phyloP scores from a whole-genome alignment of 2,797 vertebrate genomes.

The Pseudochirops corinnae region DNA sequence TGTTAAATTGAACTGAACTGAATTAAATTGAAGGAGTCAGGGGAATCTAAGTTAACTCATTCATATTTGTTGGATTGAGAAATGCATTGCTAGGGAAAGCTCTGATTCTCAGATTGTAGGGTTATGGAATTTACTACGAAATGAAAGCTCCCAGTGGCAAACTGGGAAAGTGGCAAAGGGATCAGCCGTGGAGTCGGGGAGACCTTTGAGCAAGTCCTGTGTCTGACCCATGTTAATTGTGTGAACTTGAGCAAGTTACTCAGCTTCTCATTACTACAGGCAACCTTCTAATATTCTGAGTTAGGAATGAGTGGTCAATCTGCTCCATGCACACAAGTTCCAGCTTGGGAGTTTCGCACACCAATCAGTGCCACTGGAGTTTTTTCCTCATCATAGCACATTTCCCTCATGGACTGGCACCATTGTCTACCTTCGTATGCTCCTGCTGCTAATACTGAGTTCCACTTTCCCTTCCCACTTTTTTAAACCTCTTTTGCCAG shows the following conservation, averaged over 20 bases:
- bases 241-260: background rate
- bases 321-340: background rate
- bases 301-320: background rate
- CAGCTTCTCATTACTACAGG: background rate
- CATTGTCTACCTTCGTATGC: background rate
- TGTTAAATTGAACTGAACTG: background rate
- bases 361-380: background rate
- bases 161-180: background rate
- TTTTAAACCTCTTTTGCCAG: background rate
- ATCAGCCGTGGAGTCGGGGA: background rate
- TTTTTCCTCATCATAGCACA: background rate
- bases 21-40: background rate
- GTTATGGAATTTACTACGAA: background rate
- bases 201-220: background rate
- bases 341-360: background rate
- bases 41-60: background rate
- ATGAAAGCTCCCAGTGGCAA: background rate
- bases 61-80: background rate
- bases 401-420: background rate
- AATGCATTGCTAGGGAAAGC: background rate
- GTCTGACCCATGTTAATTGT: background rate
- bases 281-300: background rate
- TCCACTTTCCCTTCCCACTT: background rate
- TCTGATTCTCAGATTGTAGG: background rate
- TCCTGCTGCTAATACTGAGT: background rate